phyloP scores from a whole-genome alignment of 2,888 invertebrate species.

The Tribolium freemani region DNA sequence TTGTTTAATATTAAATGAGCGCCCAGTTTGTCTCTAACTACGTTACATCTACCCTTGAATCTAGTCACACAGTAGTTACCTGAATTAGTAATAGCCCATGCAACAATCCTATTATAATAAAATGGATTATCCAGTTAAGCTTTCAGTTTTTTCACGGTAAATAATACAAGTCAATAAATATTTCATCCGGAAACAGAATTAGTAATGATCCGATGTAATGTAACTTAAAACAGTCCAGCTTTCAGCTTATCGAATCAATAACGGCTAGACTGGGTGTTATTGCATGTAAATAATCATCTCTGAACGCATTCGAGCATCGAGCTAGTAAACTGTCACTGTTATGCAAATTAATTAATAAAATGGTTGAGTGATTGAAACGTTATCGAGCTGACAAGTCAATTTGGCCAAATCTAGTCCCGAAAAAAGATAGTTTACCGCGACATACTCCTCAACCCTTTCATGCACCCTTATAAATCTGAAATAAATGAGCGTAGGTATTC shows the following conservation, averaged over 20 bases:
- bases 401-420: not conserved
- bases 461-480: not conserved
- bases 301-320: constrained; percentile 12
- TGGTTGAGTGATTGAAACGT: not conserved
- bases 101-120: not conserved
- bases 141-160: too few relatives aligned
- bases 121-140: not conserved
- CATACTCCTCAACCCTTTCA: not conserved
- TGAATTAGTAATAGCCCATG: not conserved
- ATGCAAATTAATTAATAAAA: constrained; percentile 25
- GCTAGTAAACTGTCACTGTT: constrained; percentile 5
- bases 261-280: not conserved
- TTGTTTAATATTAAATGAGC: not conserved
- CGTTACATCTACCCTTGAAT: not conserved
- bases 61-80: not conserved
- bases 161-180: too few relatives aligned
- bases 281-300: constrained; percentile 12
- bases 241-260: not conserved
- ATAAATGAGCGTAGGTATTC: not conserved
- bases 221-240: not conserved
- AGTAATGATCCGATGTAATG: not conserved
- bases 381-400: not conserved
- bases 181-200: too few relatives aligned
- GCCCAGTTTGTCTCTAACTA: not conserved
- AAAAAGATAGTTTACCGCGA: not conserved